Conservation (phyloP, 2,113 vertebrate species). For the Vidua macroura region DNA sequence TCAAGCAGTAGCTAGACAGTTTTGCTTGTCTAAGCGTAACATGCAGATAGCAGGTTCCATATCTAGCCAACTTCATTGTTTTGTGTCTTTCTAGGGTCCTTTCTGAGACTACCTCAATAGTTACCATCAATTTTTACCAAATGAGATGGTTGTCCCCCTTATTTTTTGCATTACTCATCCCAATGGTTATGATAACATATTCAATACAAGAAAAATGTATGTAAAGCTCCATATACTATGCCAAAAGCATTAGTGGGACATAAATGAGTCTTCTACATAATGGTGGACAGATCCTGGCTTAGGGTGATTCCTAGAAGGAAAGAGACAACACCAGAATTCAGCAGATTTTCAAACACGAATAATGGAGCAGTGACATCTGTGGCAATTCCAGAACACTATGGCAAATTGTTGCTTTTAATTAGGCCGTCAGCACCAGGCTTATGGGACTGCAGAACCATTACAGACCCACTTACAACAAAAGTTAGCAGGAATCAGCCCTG, state of each 20-base stretch:
- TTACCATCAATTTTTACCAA: not conserved
- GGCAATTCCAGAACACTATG: not conserved
- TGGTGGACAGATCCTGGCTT: not conserved
- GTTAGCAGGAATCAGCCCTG: not conserved
- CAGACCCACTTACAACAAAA: not conserved
- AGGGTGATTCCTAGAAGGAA: not conserved
- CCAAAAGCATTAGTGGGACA: not conserved
- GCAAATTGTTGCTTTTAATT: not conserved
- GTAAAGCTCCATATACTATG: not conserved
- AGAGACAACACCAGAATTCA: not conserved
- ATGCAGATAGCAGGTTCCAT: not conserved
- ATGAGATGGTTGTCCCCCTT: not conserved
- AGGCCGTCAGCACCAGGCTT: not conserved
- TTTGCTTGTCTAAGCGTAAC: not conserved
- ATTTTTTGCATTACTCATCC: not conserved
- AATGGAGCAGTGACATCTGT: not conserved
- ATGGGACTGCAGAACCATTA: not conserved
- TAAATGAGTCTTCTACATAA: not conserved
- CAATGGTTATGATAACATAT: not conserved
- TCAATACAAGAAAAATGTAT: not conserved
- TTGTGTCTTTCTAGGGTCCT: not conserved
- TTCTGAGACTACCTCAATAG: not conserved
- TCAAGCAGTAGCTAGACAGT: not conserved
- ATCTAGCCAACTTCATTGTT: not conserved
- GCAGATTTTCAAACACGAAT: not conserved